phyloP scores from a whole-genome alignment of 2,113 vertebrate species.

The Upupa epops region DNA sequence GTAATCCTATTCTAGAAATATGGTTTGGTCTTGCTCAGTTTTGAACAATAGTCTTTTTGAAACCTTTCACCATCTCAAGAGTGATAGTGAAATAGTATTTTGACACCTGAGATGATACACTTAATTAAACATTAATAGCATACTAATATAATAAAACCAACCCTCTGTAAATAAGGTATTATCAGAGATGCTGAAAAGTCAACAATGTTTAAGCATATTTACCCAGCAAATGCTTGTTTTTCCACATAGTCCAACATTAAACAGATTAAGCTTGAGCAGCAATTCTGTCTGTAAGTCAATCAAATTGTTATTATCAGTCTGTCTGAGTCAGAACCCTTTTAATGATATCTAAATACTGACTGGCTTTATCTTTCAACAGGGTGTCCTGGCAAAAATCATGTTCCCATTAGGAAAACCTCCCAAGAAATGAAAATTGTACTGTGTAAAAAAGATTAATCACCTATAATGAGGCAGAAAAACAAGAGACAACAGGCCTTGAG shows the following conservation, averaged over 20 bases:
- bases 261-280: neutral
- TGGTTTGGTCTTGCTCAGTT: neutral
- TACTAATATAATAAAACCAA: neutral
- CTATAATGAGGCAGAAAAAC: neutral
- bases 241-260: neutral
- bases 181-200: neutral
- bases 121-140: neutral
- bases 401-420: neutral
- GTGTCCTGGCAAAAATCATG: neutral
- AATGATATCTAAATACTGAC: neutral
- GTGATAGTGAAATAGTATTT: neutral
- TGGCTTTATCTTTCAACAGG: neutral
- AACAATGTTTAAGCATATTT: neutral
- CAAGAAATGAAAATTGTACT: neutral
- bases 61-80: neutral
- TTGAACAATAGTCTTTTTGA: neutral
- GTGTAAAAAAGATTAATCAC: neutral
- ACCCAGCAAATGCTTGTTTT: neutral
- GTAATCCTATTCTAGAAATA: neutral
- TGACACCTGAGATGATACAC: accelerated
- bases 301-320: neutral
- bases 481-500: neutral
- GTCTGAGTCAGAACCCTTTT: neutral
- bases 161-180: neutral
- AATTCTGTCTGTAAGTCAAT: neutral